A percentile compares a stretch with the other conserved stretches of the same genome.
phyloP scores from a whole-genome alignment of 2,113 vertebrate genomes.

The Antennarius striatus region DNA sequence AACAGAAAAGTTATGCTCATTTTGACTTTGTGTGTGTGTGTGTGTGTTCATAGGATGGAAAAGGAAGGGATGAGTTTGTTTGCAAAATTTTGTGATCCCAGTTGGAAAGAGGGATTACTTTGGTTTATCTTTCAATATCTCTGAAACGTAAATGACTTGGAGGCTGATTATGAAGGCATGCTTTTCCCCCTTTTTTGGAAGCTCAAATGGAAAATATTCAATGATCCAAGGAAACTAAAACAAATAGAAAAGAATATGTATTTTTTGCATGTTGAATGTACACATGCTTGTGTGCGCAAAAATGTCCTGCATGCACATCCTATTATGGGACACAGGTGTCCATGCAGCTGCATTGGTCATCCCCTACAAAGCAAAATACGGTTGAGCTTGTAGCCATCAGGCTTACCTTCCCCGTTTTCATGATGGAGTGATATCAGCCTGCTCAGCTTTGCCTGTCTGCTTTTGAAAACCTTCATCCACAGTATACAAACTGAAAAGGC shows the following conservation, averaged over 20 bases:
- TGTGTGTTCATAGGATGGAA: too few relatives aligned
- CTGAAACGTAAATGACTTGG: constrained; percentile 18
- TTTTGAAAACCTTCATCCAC: constrained; percentile 29
- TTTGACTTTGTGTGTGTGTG: too few relatives aligned
- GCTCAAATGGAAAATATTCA: constrained; percentile 8
- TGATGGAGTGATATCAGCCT: constrained; percentile 35
- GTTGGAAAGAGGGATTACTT: too few relatives aligned
- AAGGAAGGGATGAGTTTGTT: too few relatives aligned
- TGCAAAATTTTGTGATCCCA: too few relatives aligned
- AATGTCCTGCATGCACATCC: too few relatives aligned
- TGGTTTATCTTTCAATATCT: constrained; percentile 30
- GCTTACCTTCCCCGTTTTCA: constrained; percentile 45
- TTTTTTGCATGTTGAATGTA: constrained; percentile 1
- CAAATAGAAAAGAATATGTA: constrained; percentile 8
- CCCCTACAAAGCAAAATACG: not conserved
- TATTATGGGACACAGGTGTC: too few relatives aligned
- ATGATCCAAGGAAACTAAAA: constrained; percentile 16
- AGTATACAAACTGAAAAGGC: constrained; percentile 38
- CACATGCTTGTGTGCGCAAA: not conserved
- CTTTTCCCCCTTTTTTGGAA: not conserved
- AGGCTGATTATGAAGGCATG: not conserved
- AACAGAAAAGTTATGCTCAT: too few relatives aligned
- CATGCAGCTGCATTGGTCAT: not conserved
- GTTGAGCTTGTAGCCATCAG: constrained; percentile 8
- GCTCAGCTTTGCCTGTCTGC: constrained; percentile 21